Evolutionary conservation across 2,797 vertebrate genomes (phyloP).

Genomic region (Loris lydekkerianus): DNA sequence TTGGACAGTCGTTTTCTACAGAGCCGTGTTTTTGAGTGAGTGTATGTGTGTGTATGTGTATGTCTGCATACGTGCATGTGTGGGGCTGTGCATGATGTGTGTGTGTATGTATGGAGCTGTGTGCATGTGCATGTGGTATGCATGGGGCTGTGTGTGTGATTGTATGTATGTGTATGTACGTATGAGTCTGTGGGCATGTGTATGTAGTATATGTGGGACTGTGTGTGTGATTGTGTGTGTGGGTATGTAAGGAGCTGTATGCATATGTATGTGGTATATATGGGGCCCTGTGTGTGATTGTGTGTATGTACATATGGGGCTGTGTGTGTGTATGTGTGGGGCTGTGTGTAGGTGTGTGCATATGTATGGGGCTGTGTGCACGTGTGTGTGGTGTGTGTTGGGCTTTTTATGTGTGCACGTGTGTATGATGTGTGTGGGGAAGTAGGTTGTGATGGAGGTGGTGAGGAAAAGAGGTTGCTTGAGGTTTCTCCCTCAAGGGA

Average conservation of each 20-base stretch:
- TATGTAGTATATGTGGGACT: neutral
- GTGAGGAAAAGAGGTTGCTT: slow-evolving; percentile 74
- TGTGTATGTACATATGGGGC: neutral
- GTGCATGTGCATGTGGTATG: neutral
- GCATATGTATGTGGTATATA: too few species aligned
- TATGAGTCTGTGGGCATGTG: neutral
- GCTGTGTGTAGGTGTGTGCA: neutral
- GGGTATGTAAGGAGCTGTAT: neutral
- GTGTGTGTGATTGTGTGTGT: neutral
- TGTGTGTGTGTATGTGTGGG: neutral
- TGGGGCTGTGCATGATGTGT: neutral
- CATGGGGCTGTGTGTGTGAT: neutral
- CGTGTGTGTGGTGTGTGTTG: neutral
- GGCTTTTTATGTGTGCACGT: neutral
- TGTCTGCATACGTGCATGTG: neutral
- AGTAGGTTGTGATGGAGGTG: neutral
- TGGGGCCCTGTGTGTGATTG: neutral
- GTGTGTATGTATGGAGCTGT: neutral
- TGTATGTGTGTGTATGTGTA: neutral
- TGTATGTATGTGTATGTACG: neutral
- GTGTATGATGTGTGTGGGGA: neutral
- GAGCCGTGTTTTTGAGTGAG: neutral
- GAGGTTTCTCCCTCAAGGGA: slow-evolving; percentile 78
- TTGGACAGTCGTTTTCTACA: neutral
- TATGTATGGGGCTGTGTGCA: neutral